Evolutionary conservation across 2,797 vertebrate genomes (phyloP), one percentile per base, ranked within the genome.

Genomic region (Eptatretus atami): DNA sequence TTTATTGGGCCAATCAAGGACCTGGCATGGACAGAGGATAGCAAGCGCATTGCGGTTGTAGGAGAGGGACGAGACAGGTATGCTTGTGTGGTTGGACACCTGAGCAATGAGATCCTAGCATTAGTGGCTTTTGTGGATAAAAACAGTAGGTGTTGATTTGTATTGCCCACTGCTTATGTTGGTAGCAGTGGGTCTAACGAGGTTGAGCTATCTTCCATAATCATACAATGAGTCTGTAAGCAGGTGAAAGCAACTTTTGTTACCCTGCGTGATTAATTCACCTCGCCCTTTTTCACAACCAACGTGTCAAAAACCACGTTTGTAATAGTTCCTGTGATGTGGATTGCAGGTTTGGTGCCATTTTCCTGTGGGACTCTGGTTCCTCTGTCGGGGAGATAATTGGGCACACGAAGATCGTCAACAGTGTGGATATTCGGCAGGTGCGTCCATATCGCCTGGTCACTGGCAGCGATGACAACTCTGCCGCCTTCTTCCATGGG

Each of bases 11-110:
- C 73, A 72, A 73, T 98, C 71, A 90, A 87, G 74, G 92, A 98
- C 72, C 82, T 98, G 54, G 78, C 84, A 10, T 98, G 92, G 92
- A 92, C 88, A 0, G 83, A 84, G 71, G 92, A 98, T 67, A 95
- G 81, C 75, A 87, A 92, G 73, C 84, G 87, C 72, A 75, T 98
- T 60, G 85, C 85, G 2, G 79, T 80, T 63, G 90, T 88, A 65
- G 92, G 92, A 13, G 86, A 94, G 52, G 90, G 90, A 67, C 75
- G 86, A 67, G 86, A 87, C 69, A 95, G 82, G 92, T 98, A 72
- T 84, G 87, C 79, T 52, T 3, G 66, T 44, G 31, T 44, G 31
- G 31, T 44, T 44, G 6, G 31, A 44, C 4, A 3, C 31, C 6
- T 44, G 31, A 44, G 31, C 31, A 44, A 44, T 44, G 31, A 8